Evolutionary conservation across 1,140 invertebrate genomes (phyloP), one percentile per base, ranked within the genome.

Genomic region (Drosophila cardini): DNA sequence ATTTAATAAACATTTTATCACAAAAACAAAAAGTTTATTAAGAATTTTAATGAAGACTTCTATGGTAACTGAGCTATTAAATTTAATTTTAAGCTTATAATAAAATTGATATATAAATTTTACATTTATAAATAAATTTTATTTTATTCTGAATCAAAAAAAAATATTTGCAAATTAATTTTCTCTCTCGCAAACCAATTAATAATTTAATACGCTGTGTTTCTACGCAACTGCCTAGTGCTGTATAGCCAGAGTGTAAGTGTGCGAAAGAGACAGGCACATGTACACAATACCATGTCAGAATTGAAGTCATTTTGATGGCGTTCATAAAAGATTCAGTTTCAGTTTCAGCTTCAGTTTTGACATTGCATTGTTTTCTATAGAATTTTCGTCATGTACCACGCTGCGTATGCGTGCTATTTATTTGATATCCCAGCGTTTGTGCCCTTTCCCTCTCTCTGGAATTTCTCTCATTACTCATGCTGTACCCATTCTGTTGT

Each of bases 341-440:
- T 53, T 32, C 26, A 53, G 9, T 57, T 69, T 38, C 60, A 50
- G 42, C n/a, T n/a, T n/a, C n/a, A n/a, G 21, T 45, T 53, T 56
- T 53, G 10, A 53, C 46, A 10, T 48, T 46, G 11, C 53, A 56
- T 36, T 73, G 60, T 64, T 63, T 68, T 43, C 45, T 9, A 32
- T 32, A 2, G 1, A 34, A 57, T 57, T 56, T 48, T 50, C 48
- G 42, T 0, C 42, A 36, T 42, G 55, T 15, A 42, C 55, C n/a
- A 57, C 52, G 18, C 43, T 65, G 80, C 80, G 80, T 72, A 80
- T 83, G 67, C 60, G 76, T 78, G 63, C 61, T 83, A 58, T 69
- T 46, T 8, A 26, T 38, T 79, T 43, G 40, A 61, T 80, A 26
- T n/a, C 10, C 7, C 11, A 38, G 0, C 1, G n/a, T 32, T 15